Conservation (phyloP, 2,888 invertebrate species). For the Mythimna vitellina region DNA sequence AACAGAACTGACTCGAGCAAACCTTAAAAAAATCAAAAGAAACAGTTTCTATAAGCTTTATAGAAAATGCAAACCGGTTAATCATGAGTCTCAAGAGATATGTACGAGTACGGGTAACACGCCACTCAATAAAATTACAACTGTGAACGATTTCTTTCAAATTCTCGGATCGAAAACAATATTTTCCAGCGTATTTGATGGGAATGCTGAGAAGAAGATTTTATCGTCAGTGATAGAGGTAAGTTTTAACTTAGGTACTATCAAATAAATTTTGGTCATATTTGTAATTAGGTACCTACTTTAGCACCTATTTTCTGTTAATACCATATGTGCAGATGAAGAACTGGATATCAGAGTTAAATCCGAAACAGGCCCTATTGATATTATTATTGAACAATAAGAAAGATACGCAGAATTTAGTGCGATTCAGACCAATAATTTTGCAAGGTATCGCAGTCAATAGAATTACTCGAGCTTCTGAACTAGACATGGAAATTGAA, state of each 20-base stretch:
- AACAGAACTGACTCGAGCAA: slow-evolving; percentile 13
- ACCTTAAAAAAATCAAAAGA: slow-evolving; percentile 59
- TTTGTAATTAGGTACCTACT: neutral
- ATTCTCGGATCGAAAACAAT: slow-evolving; percentile 76
- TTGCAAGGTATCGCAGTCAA: slow-evolving; percentile 86
- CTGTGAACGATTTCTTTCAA: slow-evolving; percentile 82
- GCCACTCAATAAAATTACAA: slow-evolving; percentile 75
- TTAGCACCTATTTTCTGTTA: neutral
- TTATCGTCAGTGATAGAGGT: slow-evolving; percentile 78
- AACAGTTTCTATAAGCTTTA: slow-evolving; percentile 74
- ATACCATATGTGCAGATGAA: slow-evolving; percentile 75
- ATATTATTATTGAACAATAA: slow-evolving; percentile 81
- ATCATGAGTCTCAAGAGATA: slow-evolving; percentile 60
- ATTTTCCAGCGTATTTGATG: slow-evolving; percentile 77
- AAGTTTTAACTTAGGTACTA: slow-evolving; percentile 8
- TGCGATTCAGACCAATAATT: slow-evolving; percentile 77
- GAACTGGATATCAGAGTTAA: slow-evolving; percentile 81
- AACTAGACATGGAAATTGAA: slow-evolving; percentile 86
- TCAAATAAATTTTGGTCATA: neutral
- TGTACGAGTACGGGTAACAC: slow-evolving; percentile 63
- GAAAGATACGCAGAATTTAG: slow-evolving; percentile 81
- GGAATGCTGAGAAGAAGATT: slow-evolving; percentile 73
- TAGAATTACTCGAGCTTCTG: slow-evolving; percentile 81
- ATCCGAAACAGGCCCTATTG: slow-evolving; percentile 80
- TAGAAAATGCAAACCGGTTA: slow-evolving; percentile 81